Evolutionary conservation across 2,888 invertebrate genomes (phyloP).

Genomic region (Plebejus melissa): DNA sequence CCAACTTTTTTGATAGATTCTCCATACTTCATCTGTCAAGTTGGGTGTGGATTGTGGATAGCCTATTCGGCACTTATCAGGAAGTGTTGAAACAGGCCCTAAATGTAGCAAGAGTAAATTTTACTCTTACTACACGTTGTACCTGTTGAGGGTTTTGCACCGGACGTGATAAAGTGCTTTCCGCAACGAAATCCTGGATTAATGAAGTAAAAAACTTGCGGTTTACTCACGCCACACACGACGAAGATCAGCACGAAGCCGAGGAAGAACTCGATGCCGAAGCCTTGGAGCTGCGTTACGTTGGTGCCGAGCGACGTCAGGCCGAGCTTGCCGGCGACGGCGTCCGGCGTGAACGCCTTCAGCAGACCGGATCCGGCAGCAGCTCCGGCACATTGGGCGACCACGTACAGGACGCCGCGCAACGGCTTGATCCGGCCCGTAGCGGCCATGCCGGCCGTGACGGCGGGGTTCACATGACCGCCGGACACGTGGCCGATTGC

Average conservation of each 20-base stretch:
- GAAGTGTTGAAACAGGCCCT: too few species aligned
- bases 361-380: constrained; percentile 88
- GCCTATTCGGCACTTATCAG: too few species aligned
- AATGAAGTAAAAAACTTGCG: not conserved
- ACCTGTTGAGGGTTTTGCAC: too few species aligned
- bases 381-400: constrained; percentile 90
- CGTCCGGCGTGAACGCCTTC: constrained; percentile 84
- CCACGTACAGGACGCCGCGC: constrained; percentile 87
- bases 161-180: too few species aligned
- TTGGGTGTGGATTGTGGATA: too few species aligned
- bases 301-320: constrained; percentile 81
- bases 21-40: too few species aligned
- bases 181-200: too few species aligned
- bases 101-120: too few species aligned
- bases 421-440: constrained; percentile 88
- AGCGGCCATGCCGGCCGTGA: constrained; percentile 88
- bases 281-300: constrained; percentile 86
- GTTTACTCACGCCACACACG: constrained; percentile 87
- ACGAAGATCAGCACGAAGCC: constrained; percentile 93
- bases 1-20: too few species aligned
- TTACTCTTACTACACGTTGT: too few species aligned
- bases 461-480: constrained; percentile 95
- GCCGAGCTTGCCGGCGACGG: constrained; percentile 81
- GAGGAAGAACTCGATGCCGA: constrained; percentile 94
- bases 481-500: constrained; percentile 92